Evolutionary conservation across 2,113 vertebrate species (phyloP), one percentile per base, ranked within the genome.

Genomic region (Hydrochoerus hydrochaeris): DNA sequence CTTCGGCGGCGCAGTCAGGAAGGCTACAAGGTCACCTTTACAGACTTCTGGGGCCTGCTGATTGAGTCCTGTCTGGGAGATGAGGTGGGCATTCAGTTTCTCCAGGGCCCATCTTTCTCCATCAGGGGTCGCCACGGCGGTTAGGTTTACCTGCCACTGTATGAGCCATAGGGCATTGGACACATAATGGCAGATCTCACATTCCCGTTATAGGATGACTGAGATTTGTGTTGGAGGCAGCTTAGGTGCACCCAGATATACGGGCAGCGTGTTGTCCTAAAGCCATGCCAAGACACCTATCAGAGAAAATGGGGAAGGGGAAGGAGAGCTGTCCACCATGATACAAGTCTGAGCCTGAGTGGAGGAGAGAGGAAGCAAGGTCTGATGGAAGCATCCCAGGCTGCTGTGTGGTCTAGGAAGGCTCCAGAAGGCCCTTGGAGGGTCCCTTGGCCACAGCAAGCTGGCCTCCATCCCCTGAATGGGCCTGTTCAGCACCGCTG

Each of bases 11-110:
- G 98, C 85, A 98, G 96, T 81, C 98, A 98, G 28, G 98, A 99
- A 26, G 99, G 99, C 73, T 98, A 99, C 95, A 97, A 88, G 1
- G 98, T 98, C 78, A 98, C 99, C 11, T 98, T 99, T n/a, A 99
- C 99, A 63, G 99, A 99, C 91, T 98, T 99, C 62, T 99, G 98
- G 98, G 99, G 99, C 46, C 98, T 99, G 90, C 95, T 99, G 75
- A 94, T 99, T 1, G 99, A 99, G 78, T 97, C 99, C 86, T 97
- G 99, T 58, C 97, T 99, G 17, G 98, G 98, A 0, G 99, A 99
- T n/a, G 98, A 99, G 98, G 99, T 99, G 97, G 63, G 97, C 46
- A 0, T 57, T 90, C 80, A 14, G 73, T 32, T 62, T n/a, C 63
- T 73, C 44, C 67, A 16, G n/a, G 67, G 28, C 16, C 10, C 1